Evolutionary conservation across 2,113 vertebrate genomes (phyloP).

Genomic region (Edolisoma coerulescens): DNA sequence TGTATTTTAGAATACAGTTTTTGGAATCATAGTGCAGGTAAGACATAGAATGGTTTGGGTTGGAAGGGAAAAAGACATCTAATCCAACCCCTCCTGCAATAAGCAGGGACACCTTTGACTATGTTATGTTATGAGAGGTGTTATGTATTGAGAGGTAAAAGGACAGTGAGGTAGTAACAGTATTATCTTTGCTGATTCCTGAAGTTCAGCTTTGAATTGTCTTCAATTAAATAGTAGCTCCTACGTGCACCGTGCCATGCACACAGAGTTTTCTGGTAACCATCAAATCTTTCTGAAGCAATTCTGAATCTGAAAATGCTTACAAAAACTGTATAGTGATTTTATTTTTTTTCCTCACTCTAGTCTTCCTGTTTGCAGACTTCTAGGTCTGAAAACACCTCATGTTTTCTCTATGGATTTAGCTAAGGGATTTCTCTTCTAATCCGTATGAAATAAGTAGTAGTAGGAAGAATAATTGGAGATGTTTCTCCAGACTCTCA

Average conservation of each 20-base stretch:
- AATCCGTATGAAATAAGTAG: no score
- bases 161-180: background rate
- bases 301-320: background rate
- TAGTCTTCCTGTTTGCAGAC: background rate
- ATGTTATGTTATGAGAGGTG: no score
- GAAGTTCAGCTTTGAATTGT: background rate
- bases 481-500: background rate
- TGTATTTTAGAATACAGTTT: background rate
- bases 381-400: background rate
- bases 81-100: background rate
- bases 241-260: fast-evolving
- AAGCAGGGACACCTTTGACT: background rate
- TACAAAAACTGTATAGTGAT: background rate
- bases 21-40: background rate
- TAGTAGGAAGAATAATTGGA: background rate
- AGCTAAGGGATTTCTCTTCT: background rate
- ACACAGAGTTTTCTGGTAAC: background rate
- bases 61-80: background rate
- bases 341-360: no score
- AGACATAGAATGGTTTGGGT: background rate
- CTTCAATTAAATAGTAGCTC: background rate
- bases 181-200: background rate
- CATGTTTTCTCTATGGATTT: background rate
- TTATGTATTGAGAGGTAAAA: background rate
- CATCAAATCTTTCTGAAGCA: background rate